Evolutionary conservation across 2,797 vertebrate genomes (phyloP).

Genomic region (Danio albolineatus): DNA sequence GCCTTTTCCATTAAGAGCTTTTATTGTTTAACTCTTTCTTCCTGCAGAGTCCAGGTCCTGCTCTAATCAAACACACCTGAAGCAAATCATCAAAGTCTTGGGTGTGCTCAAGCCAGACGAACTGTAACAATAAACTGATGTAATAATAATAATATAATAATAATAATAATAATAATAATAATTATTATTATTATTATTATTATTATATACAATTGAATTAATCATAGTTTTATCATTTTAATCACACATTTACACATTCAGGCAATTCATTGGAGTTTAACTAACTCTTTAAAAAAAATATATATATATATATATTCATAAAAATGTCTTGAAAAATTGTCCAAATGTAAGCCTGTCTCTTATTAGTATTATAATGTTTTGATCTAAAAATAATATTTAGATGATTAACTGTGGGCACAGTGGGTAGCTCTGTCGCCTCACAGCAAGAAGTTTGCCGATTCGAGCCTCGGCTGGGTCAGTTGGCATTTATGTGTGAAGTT

Average conservation of each 20-base stretch:
- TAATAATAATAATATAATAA: no score
- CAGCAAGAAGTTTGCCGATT: no score
- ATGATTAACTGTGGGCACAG: neutral
- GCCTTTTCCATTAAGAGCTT: slow-evolving; percentile 32
- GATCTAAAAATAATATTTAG: neutral
- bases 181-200: neutral
- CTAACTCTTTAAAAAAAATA: neutral
- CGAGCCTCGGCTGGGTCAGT: no score
- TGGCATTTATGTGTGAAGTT: no score
- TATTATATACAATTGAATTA: no score
- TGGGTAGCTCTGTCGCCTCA: no score
- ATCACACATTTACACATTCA: neutral
- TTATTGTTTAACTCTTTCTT: slow-evolving; percentile 42
- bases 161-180: no score
- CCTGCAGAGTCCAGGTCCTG: slow-evolving; percentile 16
- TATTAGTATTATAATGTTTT: neutral
- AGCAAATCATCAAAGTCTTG: slow-evolving; percentile 22
- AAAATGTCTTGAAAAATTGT: neutral
- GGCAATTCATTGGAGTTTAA: no score
- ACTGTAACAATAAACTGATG: neutral
- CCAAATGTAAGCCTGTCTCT: no score
- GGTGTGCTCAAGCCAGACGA: slow-evolving; percentile 20
- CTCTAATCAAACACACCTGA: slow-evolving; percentile 42
- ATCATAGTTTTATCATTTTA: neutral
- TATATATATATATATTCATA: neutral